A percentile compares a stretch with the other conserved stretches of the same genome.
phyloP scores from a whole-genome alignment of 2,888 invertebrate genomes.

The Volucella zonaria region DNA sequence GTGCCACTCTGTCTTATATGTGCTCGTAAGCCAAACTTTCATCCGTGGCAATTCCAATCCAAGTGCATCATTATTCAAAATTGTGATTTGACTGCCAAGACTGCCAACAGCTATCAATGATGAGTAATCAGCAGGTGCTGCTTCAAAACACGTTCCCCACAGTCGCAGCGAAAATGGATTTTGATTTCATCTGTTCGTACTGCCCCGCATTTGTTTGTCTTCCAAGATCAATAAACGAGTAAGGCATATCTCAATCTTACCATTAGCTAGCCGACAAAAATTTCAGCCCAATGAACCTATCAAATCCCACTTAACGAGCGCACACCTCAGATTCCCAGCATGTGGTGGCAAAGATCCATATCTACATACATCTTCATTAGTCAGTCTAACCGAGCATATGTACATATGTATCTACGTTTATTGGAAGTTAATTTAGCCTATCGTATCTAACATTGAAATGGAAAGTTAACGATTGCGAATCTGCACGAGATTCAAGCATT shows the following conservation, averaged over 20 bases:
- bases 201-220: constrained; percentile 2
- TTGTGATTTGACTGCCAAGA: too few relatives aligned
- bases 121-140: not conserved
- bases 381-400: not conserved
- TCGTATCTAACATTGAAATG: constrained; percentile 24
- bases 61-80: too few relatives aligned
- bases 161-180: constrained; percentile 21
- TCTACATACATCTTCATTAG: constrained; percentile 30
- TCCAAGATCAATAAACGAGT: constrained; percentile 1
- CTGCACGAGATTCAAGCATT: constrained; percentile 3
- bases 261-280: not conserved
- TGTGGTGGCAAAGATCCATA: constrained; percentile 8
- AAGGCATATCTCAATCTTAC: not conserved
- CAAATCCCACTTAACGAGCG: not conserved
- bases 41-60: too few relatives aligned
- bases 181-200: not conserved
- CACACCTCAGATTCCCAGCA: constrained; percentile 9
- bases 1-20: too few relatives aligned
- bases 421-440: not conserved
- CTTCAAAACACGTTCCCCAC: not conserved
- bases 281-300: constrained; percentile 18
- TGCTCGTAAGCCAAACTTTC: too few relatives aligned
- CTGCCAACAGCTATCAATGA: not conserved
- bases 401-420: constrained; percentile 3
- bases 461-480: constrained; percentile 47